Evolutionary conservation across 2,797 vertebrate species (phyloP).

Genomic region (Periparus ater): DNA sequence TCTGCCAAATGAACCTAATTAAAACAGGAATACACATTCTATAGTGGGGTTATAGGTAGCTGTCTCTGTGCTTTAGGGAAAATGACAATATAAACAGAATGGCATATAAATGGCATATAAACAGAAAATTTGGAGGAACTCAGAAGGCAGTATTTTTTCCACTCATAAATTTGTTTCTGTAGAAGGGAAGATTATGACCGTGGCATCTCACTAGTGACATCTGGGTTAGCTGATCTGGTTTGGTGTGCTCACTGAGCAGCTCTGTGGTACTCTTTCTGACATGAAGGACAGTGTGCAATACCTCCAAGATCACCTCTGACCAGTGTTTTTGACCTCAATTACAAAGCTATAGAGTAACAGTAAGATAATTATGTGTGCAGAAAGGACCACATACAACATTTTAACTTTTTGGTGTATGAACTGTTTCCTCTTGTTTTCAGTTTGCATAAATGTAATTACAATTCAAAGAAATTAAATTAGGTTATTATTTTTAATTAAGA

Average conservation of each 20-base stretch:
- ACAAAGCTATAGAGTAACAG: not conserved
- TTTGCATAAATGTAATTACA: not conserved
- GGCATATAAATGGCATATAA: not conserved
- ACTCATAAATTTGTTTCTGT: not conserved
- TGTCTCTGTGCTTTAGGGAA: not conserved
- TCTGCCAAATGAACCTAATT: not conserved
- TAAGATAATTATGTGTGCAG: not conserved
- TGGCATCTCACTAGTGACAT: not conserved
- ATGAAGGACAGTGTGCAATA: not conserved
- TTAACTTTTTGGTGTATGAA: not conserved
- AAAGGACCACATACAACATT: not conserved
- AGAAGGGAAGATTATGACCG: not conserved
- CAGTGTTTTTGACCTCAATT: not conserved
- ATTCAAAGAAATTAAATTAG: not conserved
- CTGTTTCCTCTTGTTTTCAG: not conserved
- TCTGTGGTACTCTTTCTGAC: not conserved
- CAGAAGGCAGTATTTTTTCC: not conserved
- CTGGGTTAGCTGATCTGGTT: not conserved
- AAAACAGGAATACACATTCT: not conserved
- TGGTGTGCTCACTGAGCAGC: not conserved
- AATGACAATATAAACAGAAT: not conserved
- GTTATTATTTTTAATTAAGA: not conserved
- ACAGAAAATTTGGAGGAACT: not conserved
- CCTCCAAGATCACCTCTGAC: not conserved
- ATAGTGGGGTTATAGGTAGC: not conserved